Evolutionary conservation across 2,797 vertebrate genomes (phyloP).

Genomic region (Oreortyx pictus): DNA sequence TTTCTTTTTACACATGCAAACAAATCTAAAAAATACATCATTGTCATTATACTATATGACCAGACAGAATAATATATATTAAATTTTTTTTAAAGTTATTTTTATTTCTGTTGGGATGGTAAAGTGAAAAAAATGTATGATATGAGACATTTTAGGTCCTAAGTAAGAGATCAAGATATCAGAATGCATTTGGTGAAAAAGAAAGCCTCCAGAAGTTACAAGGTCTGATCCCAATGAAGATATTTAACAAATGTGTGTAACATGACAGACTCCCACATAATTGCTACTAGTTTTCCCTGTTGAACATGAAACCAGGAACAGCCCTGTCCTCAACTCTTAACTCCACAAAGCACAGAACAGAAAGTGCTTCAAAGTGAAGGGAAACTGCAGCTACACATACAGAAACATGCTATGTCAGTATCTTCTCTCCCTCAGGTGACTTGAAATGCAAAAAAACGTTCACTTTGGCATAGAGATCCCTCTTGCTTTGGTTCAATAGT

Average conservation of each 20-base stretch:
- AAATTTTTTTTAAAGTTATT: background rate
- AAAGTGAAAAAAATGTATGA: background rate
- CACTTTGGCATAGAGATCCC: background rate
- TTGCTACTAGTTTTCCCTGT: background rate
- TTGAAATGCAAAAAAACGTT: background rate
- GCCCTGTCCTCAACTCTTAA: background rate
- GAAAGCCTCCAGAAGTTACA: background rate
- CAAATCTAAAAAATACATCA: background rate
- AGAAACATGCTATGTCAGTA: background rate
- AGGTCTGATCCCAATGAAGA: background rate
- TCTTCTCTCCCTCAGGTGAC: background rate
- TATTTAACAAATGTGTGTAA: background rate
- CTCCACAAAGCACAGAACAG: background rate
- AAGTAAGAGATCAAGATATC: background rate
- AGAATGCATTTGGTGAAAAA: background rate
- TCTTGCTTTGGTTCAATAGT: background rate
- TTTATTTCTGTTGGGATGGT: background rate
- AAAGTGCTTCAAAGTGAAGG: background rate
- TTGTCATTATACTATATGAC: background rate
- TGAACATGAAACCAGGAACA: background rate
- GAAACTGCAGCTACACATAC: background rate
- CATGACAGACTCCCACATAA: background rate
- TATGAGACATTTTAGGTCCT: background rate
- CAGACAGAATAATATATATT: background rate
- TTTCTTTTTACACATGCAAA: background rate